Conservation (phyloP, 2,888 invertebrate genomes). For the Trichogramma dendrolimi region DNA sequence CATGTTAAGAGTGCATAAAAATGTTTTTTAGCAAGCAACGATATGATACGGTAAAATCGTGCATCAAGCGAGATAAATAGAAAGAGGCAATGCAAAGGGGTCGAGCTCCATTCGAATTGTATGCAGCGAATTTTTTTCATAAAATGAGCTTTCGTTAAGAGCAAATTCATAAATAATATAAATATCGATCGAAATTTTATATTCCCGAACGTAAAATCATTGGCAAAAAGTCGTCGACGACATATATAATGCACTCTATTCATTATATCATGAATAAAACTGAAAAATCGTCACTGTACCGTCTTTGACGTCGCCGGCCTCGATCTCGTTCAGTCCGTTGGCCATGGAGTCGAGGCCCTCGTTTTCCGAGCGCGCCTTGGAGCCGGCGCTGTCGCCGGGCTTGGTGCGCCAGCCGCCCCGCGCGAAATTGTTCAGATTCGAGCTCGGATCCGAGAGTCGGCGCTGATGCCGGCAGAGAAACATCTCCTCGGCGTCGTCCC, state of each 20-base stretch:
- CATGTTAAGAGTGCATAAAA: not conserved
- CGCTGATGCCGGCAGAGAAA: slow-evolving; percentile 78
- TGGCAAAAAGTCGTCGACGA: not conserved
- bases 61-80: no score
- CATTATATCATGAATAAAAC: not conserved
- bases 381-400: slow-evolving; percentile 50
- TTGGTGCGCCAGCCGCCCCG: slow-evolving; percentile 78
- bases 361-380: slow-evolving; percentile 82
- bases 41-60: no score
- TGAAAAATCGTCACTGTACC: slow-evolving; percentile 58
- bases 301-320: slow-evolving; percentile 88
- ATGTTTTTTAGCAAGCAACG: not conserved
- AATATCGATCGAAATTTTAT: not conserved
- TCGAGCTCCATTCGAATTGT: not conserved
- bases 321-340: slow-evolving; percentile 83
- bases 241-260: not conserved
- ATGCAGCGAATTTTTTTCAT: not conserved
- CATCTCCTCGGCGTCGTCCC: slow-evolving; percentile 83
- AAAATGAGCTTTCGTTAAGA: not conserved
- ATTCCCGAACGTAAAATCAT: not conserved
- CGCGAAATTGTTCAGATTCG: slow-evolving; percentile 80
- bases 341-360: slow-evolving; percentile 84
- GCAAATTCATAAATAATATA: not conserved
- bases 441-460: slow-evolving; percentile 88
- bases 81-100: no score